A percentile compares a stretch with the other conserved stretches of the same genome.
Conservation (phyloP, 2,113 vertebrate species). For the Machaerirhynchus nigripectus region DNA sequence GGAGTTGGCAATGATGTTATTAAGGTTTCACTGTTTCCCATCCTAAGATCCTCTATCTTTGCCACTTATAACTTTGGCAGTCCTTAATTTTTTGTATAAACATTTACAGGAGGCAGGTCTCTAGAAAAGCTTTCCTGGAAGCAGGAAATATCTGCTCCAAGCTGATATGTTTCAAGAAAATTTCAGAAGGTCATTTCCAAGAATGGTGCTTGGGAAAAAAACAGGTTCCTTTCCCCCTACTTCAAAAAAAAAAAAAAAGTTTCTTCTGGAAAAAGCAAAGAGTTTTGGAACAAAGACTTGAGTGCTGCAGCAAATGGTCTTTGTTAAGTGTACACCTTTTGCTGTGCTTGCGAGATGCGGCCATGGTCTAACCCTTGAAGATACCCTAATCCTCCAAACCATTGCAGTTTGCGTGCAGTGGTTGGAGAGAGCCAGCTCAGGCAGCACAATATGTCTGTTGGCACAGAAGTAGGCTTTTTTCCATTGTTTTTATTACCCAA, state of each 20-base stretch:
- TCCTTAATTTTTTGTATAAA: background rate
- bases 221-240: background rate
- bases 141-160: slow-evolving; percentile 30
- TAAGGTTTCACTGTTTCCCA: background rate
- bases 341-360: background rate
- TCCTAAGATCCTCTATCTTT: background rate
- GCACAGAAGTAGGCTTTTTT: background rate
- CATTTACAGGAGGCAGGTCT: background rate
- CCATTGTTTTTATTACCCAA: background rate
- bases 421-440: background rate
- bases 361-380: background rate
- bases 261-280: background rate
- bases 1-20: background rate
- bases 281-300: background rate
- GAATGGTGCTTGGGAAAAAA: background rate
- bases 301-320: background rate
- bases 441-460: background rate
- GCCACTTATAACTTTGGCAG: background rate
- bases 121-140: slow-evolving; percentile 54
- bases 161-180: slow-evolving; percentile 35
- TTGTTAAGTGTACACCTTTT: background rate
- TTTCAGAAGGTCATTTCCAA: background rate
- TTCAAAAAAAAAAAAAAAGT: background rate
- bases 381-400: background rate
- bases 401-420: rapidly evolving